Evolutionary conservation across 2,113 vertebrate genomes (phyloP).

Genomic region (Petrocephalus zakoni): DNA sequence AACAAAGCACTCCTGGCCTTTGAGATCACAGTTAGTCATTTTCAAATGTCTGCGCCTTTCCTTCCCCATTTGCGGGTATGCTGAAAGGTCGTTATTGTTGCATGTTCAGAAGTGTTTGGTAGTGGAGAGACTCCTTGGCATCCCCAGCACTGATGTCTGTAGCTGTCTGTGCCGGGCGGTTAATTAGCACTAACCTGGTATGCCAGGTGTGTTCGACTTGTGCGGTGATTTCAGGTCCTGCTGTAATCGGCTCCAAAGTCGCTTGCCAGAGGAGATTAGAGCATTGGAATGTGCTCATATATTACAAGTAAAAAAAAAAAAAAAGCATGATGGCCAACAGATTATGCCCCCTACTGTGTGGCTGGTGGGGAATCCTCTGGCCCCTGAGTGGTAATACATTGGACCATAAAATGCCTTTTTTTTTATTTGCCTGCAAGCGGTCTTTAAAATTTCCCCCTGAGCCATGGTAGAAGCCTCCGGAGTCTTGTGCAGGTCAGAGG

Average conservation of each 20-base stretch:
- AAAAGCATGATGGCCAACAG: not conserved
- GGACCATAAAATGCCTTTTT: not conserved
- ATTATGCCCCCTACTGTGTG: slow-evolving; percentile 15
- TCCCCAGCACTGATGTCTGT: not conserved
- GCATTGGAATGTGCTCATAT: slow-evolving; percentile 21
- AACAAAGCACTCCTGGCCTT: not conserved
- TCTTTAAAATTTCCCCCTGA: not conserved
- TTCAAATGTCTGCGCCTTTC: not conserved
- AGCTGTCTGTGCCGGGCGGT: not conserved
- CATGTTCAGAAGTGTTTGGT: not conserved
- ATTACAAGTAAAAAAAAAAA: not conserved
- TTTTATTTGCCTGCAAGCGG: slow-evolving; percentile 8
- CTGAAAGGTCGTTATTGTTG: not conserved
- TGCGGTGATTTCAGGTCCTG: not conserved
- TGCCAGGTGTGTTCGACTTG: slow-evolving; percentile 34
- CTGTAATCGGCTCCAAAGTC: slow-evolving; percentile 16
- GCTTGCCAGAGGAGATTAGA: slow-evolving; percentile 5
- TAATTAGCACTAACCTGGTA: not conserved
- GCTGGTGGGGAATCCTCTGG: slow-evolving; percentile 4
- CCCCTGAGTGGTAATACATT: not conserved
- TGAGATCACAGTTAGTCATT: not conserved
- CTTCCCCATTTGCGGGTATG: not conserved
- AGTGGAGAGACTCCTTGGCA: not conserved
- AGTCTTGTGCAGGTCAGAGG: not conserved
- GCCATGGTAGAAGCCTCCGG: not conserved